Percentiles rank a stretch among this genome's conserved stretches.
phyloP scores from a whole-genome alignment of 1,140 invertebrate genomes.

The Cydia strobilella region DNA sequence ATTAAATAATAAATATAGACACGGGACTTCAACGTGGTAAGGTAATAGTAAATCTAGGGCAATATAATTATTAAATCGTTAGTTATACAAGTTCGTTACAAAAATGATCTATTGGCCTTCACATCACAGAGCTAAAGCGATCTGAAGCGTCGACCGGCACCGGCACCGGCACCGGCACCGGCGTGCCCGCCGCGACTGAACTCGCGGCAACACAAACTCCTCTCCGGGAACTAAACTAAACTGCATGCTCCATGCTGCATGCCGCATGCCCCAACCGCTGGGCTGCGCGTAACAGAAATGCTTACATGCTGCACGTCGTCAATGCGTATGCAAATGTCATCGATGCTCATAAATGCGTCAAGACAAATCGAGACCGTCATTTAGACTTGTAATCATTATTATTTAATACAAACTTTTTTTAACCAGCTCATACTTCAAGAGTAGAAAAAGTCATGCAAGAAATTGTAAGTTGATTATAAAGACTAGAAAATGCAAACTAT shows the following conservation, averaged over 20 bases:
- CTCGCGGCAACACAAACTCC: constrained; percentile 1
- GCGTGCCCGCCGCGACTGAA: constrained; percentile 41
- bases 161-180: constrained; percentile 41
- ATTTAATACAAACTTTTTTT: constrained; percentile 40
- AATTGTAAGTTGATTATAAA: constrained; percentile 60
- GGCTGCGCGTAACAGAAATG: constrained; percentile 38
- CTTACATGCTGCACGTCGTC: constrained; percentile 27
- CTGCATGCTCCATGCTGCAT: too few species aligned
- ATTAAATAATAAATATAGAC: constrained; percentile 78
- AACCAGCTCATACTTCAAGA: constrained; percentile 43
- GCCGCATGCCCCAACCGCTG: constrained; percentile 33
- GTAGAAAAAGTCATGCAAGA: constrained; percentile 53
- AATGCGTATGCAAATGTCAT: constrained; percentile 36
- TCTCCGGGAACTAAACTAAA: constrained; percentile 35
- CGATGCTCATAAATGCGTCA: constrained; percentile 48
- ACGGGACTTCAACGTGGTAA: constrained; percentile 75
- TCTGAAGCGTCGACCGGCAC: constrained; percentile 52
- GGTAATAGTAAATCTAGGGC: constrained; percentile 69
- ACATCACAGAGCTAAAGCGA: constrained; percentile 75
- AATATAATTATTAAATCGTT: constrained; percentile 68
- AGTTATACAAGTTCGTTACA: constrained; percentile 74
- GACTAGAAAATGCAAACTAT: constrained; percentile 78
- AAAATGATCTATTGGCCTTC: constrained; percentile 76
- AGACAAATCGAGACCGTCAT: constrained; percentile 33
- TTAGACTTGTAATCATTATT: constrained; percentile 34